phyloP scores from a whole-genome alignment of 2,797 vertebrate species.

The Enteromius mattozi region DNA sequence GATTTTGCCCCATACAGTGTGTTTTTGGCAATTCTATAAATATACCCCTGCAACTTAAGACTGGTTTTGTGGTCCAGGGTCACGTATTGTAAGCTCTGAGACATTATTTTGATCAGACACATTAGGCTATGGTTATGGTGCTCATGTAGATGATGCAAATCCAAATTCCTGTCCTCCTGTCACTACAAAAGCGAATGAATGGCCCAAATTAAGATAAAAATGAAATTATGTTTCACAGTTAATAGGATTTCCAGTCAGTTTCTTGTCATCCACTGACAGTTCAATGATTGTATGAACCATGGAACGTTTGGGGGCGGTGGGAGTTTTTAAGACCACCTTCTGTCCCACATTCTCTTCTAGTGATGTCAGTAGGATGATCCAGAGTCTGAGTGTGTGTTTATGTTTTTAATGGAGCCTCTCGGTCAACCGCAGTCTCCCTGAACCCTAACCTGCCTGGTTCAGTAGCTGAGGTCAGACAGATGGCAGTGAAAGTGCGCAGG shows the following conservation, averaged over 20 bases:
- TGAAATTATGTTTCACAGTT: background rate
- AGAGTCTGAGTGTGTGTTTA: constrained; percentile 49
- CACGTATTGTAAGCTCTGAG: background rate
- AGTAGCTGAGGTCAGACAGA: constrained; percentile 65
- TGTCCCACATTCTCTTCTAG: constrained; percentile 43
- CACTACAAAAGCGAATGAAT: background rate
- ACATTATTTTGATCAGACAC: background rate
- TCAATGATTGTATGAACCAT: background rate
- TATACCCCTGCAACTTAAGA: no score
- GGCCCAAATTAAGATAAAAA: background rate
- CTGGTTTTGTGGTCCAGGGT: no score
- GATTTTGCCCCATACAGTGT: no score
- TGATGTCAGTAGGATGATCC: constrained; percentile 47
- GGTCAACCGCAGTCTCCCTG: constrained; percentile 42
- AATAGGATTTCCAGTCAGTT: background rate
- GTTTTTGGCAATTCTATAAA: no score
- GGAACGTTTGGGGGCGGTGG: background rate
- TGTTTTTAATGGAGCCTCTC: constrained; percentile 51
- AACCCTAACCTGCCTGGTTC: constrained; percentile 55
- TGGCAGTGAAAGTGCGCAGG: constrained; percentile 73
- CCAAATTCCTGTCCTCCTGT: background rate
- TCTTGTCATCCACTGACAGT: background rate
- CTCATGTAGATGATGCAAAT: background rate
- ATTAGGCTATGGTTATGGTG: background rate
- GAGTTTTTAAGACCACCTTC: constrained; percentile 20